These are phyloP conservation scores for Takifugu ocellatus DNA, from an alignment of 2,797 vertebrate species.

Conservation along the genomic window DNA sequence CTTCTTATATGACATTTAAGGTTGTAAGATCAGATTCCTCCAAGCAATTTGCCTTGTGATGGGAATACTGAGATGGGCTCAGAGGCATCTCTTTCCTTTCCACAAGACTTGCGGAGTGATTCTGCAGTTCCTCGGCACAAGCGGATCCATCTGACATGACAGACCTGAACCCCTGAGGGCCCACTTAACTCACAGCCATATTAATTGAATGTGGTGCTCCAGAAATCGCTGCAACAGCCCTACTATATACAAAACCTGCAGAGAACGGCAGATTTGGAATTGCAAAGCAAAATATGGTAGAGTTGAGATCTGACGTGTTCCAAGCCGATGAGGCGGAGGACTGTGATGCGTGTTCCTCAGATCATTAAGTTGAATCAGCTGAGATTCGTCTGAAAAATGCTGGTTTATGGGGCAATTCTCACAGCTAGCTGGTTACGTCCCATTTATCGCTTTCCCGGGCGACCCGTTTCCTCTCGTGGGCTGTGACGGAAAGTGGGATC, in stretches of 20 bases:
- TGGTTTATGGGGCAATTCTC: conserved; percentile 45
- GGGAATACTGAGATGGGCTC: conserved; percentile 53
- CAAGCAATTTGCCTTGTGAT: conserved; percentile 35
- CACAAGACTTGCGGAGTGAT: conserved; percentile 43
- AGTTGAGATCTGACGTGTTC: conserved; percentile 50
- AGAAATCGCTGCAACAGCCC: conserved; percentile 46
- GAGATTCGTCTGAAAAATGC: conserved; percentile 46
- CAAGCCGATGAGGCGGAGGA: conserved; percentile 38
- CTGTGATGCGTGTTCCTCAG: conserved; percentile 48
- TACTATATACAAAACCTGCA: conserved; percentile 34
- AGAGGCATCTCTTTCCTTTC: conserved; percentile 41
- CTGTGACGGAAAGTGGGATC: conserved; percentile 34
- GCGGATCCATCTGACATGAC: conserved; percentile 73
- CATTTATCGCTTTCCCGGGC: conserved; percentile 20
- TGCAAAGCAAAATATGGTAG: conserved; percentile 42
- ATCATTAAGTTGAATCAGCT: conserved; percentile 61
- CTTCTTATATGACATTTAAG: conserved; percentile 37
- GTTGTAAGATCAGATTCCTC: conserved; percentile 52
- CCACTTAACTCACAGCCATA: conserved; percentile 69
- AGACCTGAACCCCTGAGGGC: conserved; percentile 72
- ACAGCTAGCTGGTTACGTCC: conserved; percentile 44
- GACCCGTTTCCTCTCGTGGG: conserved; percentile 4
- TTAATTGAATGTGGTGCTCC: conserved; percentile 68
- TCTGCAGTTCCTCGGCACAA: conserved; percentile 52
- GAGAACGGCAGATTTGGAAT: conserved; percentile 48